A percentile compares a stretch with the other conserved stretches of the same genome.
phyloP scores from a whole-genome alignment of 2,113 vertebrate genomes.

The Mystacornis crossleyi region DNA sequence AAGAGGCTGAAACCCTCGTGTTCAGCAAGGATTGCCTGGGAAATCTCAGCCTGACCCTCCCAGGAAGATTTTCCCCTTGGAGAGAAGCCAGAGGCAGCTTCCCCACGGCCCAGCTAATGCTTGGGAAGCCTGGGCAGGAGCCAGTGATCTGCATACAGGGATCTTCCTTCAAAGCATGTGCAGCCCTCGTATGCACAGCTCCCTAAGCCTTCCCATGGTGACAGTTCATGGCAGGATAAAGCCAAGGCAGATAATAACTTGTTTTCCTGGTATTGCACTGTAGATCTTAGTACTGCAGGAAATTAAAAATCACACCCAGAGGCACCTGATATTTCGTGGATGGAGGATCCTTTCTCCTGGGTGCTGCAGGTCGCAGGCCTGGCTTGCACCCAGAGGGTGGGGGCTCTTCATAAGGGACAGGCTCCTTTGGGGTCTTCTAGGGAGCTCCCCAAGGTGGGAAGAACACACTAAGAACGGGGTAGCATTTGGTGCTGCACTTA shows the following conservation, averaged over 20 bases:
- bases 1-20: background rate
- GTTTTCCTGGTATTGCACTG: background rate
- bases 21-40: background rate
- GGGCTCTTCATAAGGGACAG: background rate
- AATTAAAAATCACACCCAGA: background rate
- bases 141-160: background rate
- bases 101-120: fast-evolving
- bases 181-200: background rate
- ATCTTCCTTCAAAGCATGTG: background rate
- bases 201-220: background rate
- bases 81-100: background rate
- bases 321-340: background rate
- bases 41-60: background rate
- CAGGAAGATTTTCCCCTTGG: background rate
- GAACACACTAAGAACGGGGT: background rate
- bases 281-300: background rate
- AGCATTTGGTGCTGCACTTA: background rate
- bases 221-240: background rate
- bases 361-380: background rate
- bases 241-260: background rate
- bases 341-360: background rate
- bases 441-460: background rate
- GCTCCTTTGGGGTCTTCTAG: background rate
- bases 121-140: background rate
- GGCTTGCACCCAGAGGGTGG: background rate